Base-by-base conservation (phyloP, 2,797 vertebrate species). In the Typhlichthys subterraneus region DNA sequence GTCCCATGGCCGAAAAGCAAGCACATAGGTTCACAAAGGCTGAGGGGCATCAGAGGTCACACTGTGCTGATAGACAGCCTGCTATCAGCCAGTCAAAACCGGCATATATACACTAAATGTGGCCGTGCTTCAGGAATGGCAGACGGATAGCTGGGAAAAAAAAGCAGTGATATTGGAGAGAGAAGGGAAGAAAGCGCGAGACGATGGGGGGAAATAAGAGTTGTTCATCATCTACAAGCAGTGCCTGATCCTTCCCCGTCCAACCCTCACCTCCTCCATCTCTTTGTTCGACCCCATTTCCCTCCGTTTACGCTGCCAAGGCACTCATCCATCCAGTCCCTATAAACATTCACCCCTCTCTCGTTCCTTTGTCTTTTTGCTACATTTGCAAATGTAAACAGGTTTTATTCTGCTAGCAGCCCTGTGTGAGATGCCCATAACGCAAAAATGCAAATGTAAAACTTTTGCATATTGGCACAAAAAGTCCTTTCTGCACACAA, bases 371-470 rank as follows among this genome's bases (percentile, higher is more conserved):
- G n/a, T 56, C 13, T 23, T 67, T 74, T 80, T 81, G 82, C 87
- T 86, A 87, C 87, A 87, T 80, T 76, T 76, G 63, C 54, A 63
- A 77, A 79, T 81, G 84, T 87, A 85, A 90, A 88, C 83, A 79
- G 63, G 68, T 71, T 62, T 46, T 55, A 66, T 65, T 67, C 71
- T 4, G 66, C 73, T 64, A 75, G 73, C 75, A 79, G 75, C 73
- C 51, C 73, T 57, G 59, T 42, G 33, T 70, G 57, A 75, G 65
- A 76, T 53, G 69, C 70, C 65, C 70, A 23, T 49, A 47, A 57
- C 13, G 53, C 23, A 38, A 59, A 63, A 65, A 6, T 58, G 19
- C 17, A 58, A 58, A 58, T 58, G 12, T 19, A 19, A 19, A 17
- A 62, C 59, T 53, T 51, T 55, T 63, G 57, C n/a, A 61, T 45